phyloP scores from a whole-genome alignment of 2,888 invertebrate genomes.

The Dynastes maya region DNA sequence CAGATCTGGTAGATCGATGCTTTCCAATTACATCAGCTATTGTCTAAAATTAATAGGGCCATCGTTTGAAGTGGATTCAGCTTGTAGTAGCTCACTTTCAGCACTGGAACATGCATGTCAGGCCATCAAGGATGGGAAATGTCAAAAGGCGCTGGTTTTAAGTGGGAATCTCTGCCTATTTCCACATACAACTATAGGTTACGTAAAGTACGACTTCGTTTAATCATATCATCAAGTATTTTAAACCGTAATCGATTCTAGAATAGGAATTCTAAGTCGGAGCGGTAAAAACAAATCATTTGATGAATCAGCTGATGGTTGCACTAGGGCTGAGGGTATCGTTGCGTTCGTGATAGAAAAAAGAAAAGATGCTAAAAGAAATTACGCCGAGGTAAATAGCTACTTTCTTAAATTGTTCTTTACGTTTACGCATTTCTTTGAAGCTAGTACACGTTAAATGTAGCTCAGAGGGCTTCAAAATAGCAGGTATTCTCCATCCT shows the following conservation, averaged over 20 bases:
- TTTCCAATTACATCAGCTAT: conserved; percentile 92
- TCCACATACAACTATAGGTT: conserved; percentile 91
- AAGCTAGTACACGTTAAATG: conserved; percentile 64
- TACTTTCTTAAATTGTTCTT: no score
- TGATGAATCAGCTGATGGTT: conserved; percentile 87
- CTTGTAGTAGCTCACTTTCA: conserved; percentile 94
- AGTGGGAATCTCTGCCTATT: conserved; percentile 91
- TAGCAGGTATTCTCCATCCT: conserved; percentile 68
- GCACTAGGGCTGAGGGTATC: conserved; percentile 87
- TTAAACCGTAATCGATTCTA: not conserved
- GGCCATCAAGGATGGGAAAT: conserved; percentile 84
- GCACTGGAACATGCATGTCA: conserved; percentile 88
- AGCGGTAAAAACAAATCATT: conserved; percentile 94
- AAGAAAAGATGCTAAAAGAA: conserved; percentile 70
- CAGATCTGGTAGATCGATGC: conserved; percentile 80
- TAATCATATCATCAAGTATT: not conserved
- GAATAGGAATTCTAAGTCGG: conserved; percentile 82
- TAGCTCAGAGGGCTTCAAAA: conserved; percentile 67
- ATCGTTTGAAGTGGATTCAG: conserved; percentile 91
- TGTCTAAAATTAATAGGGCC: conserved; percentile 92
- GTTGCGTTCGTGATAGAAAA: conserved; percentile 83
- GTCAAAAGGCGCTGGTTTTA: conserved; percentile 92
- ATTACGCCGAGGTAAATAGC: conserved; percentile 69
- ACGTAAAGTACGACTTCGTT: conserved; percentile 71
- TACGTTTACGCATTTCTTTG: no score